phyloP scores from a whole-genome alignment of 2,113 vertebrate genomes.

The Dasyornis broadbenti region DNA sequence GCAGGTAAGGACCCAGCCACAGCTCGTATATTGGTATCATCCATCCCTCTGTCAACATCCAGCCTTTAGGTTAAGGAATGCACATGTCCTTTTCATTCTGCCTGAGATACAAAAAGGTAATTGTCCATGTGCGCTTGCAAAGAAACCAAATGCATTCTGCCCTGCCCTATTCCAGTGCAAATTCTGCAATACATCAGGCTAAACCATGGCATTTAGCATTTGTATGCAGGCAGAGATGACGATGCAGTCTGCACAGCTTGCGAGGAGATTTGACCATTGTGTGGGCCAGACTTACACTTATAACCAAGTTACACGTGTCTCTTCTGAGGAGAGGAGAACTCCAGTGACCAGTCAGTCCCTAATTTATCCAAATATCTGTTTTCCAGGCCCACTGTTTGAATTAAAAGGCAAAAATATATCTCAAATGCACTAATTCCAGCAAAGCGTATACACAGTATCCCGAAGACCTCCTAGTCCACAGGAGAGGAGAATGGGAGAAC shows the following conservation, averaged over 20 bases:
- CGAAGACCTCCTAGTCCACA: neutral
- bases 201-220: neutral
- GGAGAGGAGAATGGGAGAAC: neutral
- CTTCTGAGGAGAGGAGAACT: neutral
- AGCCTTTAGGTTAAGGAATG: neutral
- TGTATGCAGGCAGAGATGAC: rapidly evolving
- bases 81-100: neutral
- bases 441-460: neutral
- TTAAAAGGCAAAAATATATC: neutral
- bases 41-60: neutral
- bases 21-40: rapidly evolving
- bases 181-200: neutral
- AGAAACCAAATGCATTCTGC: neutral
- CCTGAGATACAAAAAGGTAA: neutral
- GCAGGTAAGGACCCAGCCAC: neutral
- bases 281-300: neutral
- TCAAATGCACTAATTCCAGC: neutral
- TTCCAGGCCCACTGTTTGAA: neutral
- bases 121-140: neutral
- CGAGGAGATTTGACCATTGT: neutral
- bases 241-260: neutral
- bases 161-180: neutral
- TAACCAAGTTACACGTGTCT: rapidly evolving
- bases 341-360: neutral
- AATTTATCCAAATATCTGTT: neutral